Base-by-base conservation (phyloP, 2,797 vertebrate genomes). In the Tokudaia tokunoshimensis region DNA sequence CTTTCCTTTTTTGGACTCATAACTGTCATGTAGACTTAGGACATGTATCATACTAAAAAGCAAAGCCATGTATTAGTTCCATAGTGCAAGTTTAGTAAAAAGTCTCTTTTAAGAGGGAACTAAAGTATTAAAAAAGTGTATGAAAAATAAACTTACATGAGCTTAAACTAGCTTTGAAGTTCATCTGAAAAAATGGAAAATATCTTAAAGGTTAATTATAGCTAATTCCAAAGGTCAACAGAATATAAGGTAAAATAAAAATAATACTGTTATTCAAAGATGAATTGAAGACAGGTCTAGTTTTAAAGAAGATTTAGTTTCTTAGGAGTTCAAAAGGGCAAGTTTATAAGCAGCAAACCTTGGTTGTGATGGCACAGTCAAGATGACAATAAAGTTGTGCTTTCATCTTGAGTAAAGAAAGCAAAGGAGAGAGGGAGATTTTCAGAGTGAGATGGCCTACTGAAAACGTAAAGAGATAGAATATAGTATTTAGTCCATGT, bases 191-290 rank as follows among this genome's bases (percentile, higher is more conserved):
- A 72, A 4, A 22, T 9, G 24, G 11, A 14, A 10, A 61, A 61
- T 37, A 85, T 91, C 24, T 79, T 94, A 52, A 94, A 83, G 9
- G 83, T 72, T 90, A 94, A 84, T 88, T 72, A 89, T 15, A 83
- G 79, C 37, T 55, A 70, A 29, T 6, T 83, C 19, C 0, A 85
- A 86, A 94, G 20, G 44, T 61, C 7, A 76, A 37, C 4, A 57
- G 19, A 47, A 61, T 31, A n/a, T 3, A 80, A 29, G 3, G 3
- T 14, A 70, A 6, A 93, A 12, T 70, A 80, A 41, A 12, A 96
- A 34, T 24, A 80, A 87, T 26, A 47, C 1, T 37, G 6, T 22
- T 87, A 17, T 14, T 11, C 3, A 31, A 78, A 80, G n/a, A 37
- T 17, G 3, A 76, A 59, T 22, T 82, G 55, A 94, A 78, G 41